phyloP scores from a whole-genome alignment of 2,888 invertebrate genomes.

The Galerucella calmariensis region DNA sequence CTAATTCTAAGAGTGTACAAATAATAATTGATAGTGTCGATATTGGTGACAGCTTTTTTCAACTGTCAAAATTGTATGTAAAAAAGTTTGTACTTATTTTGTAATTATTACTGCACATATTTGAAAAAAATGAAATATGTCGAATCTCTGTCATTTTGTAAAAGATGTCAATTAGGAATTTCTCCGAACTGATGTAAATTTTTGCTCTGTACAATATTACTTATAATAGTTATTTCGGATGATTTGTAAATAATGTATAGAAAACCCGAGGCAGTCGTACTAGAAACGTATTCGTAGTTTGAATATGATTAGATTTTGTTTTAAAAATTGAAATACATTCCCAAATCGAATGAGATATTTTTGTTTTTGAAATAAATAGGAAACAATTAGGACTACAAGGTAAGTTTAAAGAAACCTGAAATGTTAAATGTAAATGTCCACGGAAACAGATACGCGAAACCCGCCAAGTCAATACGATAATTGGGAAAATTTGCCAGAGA shows the following conservation, averaged over 20 bases:
- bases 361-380: too few species aligned
- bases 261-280: constrained; percentile 43
- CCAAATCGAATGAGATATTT: constrained; percentile 18
- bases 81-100: neutral
- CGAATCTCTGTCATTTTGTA: constrained; percentile 42
- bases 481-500: too few species aligned
- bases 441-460: too few species aligned
- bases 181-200: constrained; percentile 47
- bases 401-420: too few species aligned
- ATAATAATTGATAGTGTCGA: too few species aligned
- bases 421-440: too few species aligned
- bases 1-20: too few species aligned
- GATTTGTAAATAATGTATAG: constrained; percentile 47
- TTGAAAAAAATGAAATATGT: constrained; percentile 15
- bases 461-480: too few species aligned
- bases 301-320: constrained; percentile 38
- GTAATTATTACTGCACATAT: neutral
- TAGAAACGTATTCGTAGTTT: constrained; percentile 40
- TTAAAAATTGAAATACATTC: constrained; percentile 23
- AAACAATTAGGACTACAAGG: too few species aligned
- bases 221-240: constrained; percentile 35
- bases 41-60: too few species aligned
- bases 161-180: constrained; percentile 45
- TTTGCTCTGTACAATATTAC: constrained; percentile 43
- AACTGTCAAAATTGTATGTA: neutral